Base-by-base conservation (phyloP, 2,113 vertebrate genomes). In the Gambusia affinis region DNA sequence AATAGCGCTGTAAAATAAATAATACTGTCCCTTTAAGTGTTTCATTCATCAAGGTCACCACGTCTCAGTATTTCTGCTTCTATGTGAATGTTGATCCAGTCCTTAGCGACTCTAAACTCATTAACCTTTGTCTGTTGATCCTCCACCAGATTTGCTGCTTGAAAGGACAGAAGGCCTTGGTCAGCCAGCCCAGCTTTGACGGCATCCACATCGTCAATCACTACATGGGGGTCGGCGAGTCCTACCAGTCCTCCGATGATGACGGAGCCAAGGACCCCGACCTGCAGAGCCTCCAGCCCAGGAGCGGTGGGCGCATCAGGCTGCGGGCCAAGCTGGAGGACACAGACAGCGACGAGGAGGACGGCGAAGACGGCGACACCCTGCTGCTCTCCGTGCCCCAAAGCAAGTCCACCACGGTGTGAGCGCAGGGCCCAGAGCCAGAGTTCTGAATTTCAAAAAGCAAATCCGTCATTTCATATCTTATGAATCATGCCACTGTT, bases 121-220 rank as follows among this genome's bases (percentile, higher is more conserved):
- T 28, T 6, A 7, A 37, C 2, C 4, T 37, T 28, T 15, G 22
- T 17, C 11, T 70, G 0, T 35, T 81, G 30, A 12, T 78, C 39
- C 91, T 89, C 85, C 87, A 70, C 90, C 96, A 98, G 97, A 94
- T 99, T 81, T 94, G 93, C 87, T 98, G 95, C 89, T 93, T 98
- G 89, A 97, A 96, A 94, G 95, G 96, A 71, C 95, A 95, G 95
- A 96, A 91, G 92, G 87, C 72, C 74, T 89, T 96, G 91, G 88
- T 90, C 92, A 87, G 81, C 92, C 96, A 94, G 84, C 87, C 93
- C 92, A 88, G 91, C 90, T 98, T 97, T 97, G 98, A 99, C 85
- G 95, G 97, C 83, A 96, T 99, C 94, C 98, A 98, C 92, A 96
- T 99, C 47, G 95, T 99, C 91, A 98, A 93, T 91, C 97, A 99